Base-by-base conservation (phyloP, 1,140 invertebrate species). In the Drosophila aff. region DNA sequence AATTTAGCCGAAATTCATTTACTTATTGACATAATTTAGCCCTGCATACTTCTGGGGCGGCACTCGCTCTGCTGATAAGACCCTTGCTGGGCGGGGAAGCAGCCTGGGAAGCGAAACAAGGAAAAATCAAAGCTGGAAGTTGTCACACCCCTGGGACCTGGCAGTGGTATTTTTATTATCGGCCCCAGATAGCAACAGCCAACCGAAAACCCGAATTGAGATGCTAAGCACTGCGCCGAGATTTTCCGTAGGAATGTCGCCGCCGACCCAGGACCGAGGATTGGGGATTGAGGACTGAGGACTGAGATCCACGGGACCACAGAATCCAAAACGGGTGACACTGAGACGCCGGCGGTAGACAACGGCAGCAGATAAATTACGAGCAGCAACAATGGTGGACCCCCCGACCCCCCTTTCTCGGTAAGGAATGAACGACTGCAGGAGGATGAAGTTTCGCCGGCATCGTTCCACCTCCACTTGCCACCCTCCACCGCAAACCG, bases 1-100 rank as follows among this genome's bases (percentile, higher is more conserved):
- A 74, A 87, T 82, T 79, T 76, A 73, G 62, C 71, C 66, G 49
- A 87, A 86, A 87, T 86, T 86, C 67, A 86, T 86, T 87, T 82
- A 87, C 82, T 73, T 86, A 82, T 79, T 82, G 79, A 82, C 82
- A 82, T 84, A 84, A 84, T 75, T 76, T 77, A 68, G 67, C 47
- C 55, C 65, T 74, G 82, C 71, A 59, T 59, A 71, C 69, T 72
- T 49, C 50, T 49, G 66, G 68, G 33, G 36, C 43, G 64, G 63
- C 67, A 40, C 21, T 50, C 50, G 21, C 40, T 72, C 50, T 59
- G 38, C 57, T 69, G 81, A 83, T 83, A 83, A 83, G 60, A 47
- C 64, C 60, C 64, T 57, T 16, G 33, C 8, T 6, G 46, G 4
- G 41, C 8, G 15, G 8, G 9, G n/a, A 40, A 33, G 6, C 8